Evolutionary conservation across 1,140 invertebrate species (phyloP).

Genomic region (Scaptomyza graminum): DNA sequence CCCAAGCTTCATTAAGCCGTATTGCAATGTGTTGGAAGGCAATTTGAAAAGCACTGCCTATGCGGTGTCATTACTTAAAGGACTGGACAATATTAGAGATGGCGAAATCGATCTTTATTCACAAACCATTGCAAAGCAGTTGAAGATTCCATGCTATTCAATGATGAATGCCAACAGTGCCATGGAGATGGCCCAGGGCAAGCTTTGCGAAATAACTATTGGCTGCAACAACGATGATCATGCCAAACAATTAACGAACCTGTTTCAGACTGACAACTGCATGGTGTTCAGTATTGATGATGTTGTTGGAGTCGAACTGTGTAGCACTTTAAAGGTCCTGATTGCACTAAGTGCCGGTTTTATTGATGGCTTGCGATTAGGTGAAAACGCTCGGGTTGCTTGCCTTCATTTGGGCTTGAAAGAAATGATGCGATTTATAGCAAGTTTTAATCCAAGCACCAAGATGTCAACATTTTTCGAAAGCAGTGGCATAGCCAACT

Average conservation of each 20-base stretch:
- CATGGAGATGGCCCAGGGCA: constrained; percentile 95
- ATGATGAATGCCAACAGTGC: constrained; percentile 99
- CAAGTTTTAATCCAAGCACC: constrained; percentile 92
- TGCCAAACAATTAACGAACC: constrained; percentile 90
- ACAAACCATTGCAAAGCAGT: constrained; percentile 90
- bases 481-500: constrained; percentile 98
- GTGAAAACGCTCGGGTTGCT: constrained; percentile 99
- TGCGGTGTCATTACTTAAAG: constrained; percentile 97
- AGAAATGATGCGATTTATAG: constrained; percentile 98
- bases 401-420: constrained; percentile 98
- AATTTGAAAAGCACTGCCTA: constrained; percentile 95
- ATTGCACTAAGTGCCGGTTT: constrained; percentile 99
- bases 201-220: constrained; percentile 99
- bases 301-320: constrained; percentile 97
- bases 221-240: constrained; percentile 91
- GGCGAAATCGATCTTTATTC: constrained; percentile 97
- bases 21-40: constrained; percentile 92
- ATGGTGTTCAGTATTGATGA: constrained; percentile 97
- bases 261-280: constrained; percentile 98
- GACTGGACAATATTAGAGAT: constrained; percentile 93
- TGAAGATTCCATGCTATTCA: constrained; percentile 92
- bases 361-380: constrained; percentile 95
- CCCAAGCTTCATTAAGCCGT: constrained; percentile 95
- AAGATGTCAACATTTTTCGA: constrained; percentile 97
- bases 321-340: constrained; percentile 98